These are phyloP conservation scores for Arctocebus calabarensis DNA, from an alignment of 2,797 vertebrate species.

Conservation along the genomic window DNA sequence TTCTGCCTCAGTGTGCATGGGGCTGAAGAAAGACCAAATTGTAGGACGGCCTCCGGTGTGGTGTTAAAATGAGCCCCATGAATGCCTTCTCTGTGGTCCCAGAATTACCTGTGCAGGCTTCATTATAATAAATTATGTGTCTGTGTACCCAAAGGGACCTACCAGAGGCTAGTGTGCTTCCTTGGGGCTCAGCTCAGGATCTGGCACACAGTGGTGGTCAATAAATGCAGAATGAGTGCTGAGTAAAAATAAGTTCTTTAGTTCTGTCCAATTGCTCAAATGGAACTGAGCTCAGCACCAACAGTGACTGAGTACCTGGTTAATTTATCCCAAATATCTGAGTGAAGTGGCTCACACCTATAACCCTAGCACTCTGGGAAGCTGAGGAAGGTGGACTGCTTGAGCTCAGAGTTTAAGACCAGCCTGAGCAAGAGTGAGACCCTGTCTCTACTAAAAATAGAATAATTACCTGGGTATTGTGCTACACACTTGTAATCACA, in stretches of 20 bases:
- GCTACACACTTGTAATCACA: too few relatives aligned
- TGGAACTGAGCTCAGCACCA: background rate
- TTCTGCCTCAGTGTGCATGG: background rate
- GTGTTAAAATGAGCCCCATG: background rate
- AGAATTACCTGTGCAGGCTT: background rate
- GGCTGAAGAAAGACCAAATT: background rate
- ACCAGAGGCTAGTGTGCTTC: background rate
- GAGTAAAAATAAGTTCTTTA: background rate
- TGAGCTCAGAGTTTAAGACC: too few relatives aligned
- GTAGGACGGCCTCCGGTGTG: background rate
- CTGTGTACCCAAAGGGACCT: background rate
- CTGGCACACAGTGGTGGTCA: background rate
- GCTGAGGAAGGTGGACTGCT: too few relatives aligned
- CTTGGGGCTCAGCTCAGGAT: background rate
- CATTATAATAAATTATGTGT: background rate
- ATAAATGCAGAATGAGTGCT: background rate
- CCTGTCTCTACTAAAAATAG: too few relatives aligned
- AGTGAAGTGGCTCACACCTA: too few relatives aligned
- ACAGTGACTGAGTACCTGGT: background rate
- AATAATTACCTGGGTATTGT: too few relatives aligned
- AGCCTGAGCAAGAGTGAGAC: too few relatives aligned
- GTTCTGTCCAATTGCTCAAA: background rate
- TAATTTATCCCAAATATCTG: background rate
- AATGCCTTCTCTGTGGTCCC: background rate
- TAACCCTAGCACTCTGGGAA: too few relatives aligned